Evolutionary conservation across 2,113 vertebrate genomes (phyloP).

Genomic region (Ophiodon elongatus): DNA sequence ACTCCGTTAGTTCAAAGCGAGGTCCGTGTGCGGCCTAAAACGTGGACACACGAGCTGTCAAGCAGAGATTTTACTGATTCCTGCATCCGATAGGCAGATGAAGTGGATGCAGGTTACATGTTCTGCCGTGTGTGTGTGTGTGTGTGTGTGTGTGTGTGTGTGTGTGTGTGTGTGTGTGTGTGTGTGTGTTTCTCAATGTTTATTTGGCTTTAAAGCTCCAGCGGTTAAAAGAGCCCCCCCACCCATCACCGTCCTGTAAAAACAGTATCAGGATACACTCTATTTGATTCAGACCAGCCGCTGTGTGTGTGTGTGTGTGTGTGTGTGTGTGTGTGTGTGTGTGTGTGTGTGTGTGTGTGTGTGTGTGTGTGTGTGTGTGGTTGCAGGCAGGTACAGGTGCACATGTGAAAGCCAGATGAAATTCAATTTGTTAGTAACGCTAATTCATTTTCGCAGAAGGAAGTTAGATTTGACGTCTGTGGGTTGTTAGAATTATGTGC

Average conservation of each 20-base stretch:
- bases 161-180: constrained; percentile 2
- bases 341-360: constrained; percentile 17
- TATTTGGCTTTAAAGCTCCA: constrained; percentile 69
- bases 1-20: constrained; percentile 13
- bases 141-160: constrained; percentile 17
- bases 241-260: constrained; percentile 62
- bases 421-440: background rate
- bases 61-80: constrained; percentile 45
- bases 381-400: background rate
- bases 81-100: constrained; percentile 31
- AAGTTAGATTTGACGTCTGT: background rate
- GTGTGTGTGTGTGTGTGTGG: background rate
- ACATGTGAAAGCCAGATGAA: background rate
- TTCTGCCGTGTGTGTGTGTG: constrained; percentile 6
- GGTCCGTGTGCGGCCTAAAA: constrained; percentile 29
- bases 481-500: background rate
- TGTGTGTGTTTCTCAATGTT: constrained; percentile 21
- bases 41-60: constrained; percentile 39
- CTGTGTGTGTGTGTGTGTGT: constrained; percentile 13
- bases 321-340: constrained; percentile 30
- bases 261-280: constrained; percentile 75
- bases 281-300: constrained; percentile 59
- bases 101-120: constrained; percentile 19
- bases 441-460: background rate
- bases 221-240: constrained; percentile 57